Base-by-base conservation (phyloP, 2,113 vertebrate species). In the Galemys pyrenaicus region DNA sequence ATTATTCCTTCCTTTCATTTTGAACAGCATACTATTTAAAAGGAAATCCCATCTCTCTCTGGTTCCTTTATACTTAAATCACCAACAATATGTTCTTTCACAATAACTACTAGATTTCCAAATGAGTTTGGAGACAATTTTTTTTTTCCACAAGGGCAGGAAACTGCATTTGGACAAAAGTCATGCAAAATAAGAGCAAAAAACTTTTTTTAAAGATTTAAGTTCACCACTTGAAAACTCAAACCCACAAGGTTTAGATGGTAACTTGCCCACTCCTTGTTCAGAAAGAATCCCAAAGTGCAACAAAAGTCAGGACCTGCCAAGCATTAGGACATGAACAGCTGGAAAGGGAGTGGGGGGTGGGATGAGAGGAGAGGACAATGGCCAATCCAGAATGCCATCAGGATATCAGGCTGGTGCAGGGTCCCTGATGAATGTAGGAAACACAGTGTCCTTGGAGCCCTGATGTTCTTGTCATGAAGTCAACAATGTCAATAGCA, bases 21-120 rank as follows among this genome's bases (percentile, higher is more conserved):
- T 81, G 41, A 80, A 95, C 44, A 62, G 28, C 49, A 30, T 8
- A 2, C 17, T 91, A 88, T 73, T 85, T 91, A 86, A 82, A 95
- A 95, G 58, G 44, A 95, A 96, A 95, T 96, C 28, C 49, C 74
- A 80, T 87, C 80, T 84, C 91, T 65, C 83, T 93, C 87, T 87
- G 46, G 37, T 68, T 95, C 39, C 30, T 70, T 94, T 51, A 91
- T 24, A 79, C 65, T 70, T 68, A 70, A 79, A 81, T 83, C 79
- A 79, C 64, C 64, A 89, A 91, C 24, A 91, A 16, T 87, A 74
- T 78, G 22, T 84, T 93, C 32, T 94, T 94, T 95, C 83, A 68
- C 58, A 93, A 83, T 65, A 58, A 41, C 78, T 81, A 88, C 82
- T 95, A 79, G 70, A 94, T 89, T 24, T 75, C 74, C 74, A 92